Base-by-base conservation (phyloP, 2,797 vertebrate genomes). In the Lycodopsis pacificus region DNA sequence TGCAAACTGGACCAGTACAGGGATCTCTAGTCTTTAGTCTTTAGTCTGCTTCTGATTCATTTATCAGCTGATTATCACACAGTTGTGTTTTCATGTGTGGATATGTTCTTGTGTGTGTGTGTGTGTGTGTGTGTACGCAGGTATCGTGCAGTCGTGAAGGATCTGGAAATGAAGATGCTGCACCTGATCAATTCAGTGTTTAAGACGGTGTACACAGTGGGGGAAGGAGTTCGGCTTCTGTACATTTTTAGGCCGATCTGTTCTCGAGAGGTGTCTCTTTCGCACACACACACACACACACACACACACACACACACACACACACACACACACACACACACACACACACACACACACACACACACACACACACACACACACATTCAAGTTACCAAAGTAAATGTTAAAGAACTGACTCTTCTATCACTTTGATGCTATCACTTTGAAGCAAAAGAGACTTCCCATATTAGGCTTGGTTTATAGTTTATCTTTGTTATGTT, bases 121-220 rank as follows among this genome's bases (percentile, higher is more conserved):
- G 9, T n/a, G n/a, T 67, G 22, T 85, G 63, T 73, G 32, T 77
- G 56, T 71, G 27, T 59, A 2, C 25, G 30, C 77, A 98, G 97
- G 71, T 98, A 97, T 80, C 90, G 93, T 15, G 75, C 92, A 2
- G 87, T 92, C 12, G 42, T 91, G 15, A 89, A 88, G 58, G 71
- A 89, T 38, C 80, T 91, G 49, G 90, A 93, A 71, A 56, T 82
- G 65, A 95, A 94, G 93, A 94, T 94, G 62, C 95, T 96, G 93
- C 96, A 96, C 77, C 90, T 97, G 82, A 97, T 97, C 65, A 91
- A 63, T 19, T 92, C 93, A 0, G 91, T 96, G 5, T 97, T 97
- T 15, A 94, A 95, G 82, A 93, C 91, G 0, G 94, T 96, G 42
- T 90, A 82, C 13, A 94, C 92, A 0, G 95, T 96, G 65, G 94